Evolutionary conservation across 2,797 vertebrate genomes (phyloP).

Genomic region (Pseudocheirus occidentalis): DNA sequence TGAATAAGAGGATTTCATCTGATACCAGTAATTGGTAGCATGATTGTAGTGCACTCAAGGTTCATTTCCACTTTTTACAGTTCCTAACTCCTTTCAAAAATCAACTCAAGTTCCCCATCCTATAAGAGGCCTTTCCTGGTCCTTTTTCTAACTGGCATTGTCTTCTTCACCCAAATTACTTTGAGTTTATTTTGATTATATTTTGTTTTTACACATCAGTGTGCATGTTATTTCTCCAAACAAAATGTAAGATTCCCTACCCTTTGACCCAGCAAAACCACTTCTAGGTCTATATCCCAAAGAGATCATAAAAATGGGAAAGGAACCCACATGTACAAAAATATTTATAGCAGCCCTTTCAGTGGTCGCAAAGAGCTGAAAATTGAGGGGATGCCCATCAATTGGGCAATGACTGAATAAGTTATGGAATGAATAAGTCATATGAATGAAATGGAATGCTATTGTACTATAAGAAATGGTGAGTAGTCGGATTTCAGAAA

Average conservation of each 20-base stretch:
- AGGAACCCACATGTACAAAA: too few relatives aligned
- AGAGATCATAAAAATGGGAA: too few relatives aligned
- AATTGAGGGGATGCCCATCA: too few relatives aligned
- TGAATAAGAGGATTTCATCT: neutral
- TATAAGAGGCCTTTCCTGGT: neutral
- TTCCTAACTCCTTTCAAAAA: neutral
- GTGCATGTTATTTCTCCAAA: neutral
- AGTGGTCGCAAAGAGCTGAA: too few relatives aligned
- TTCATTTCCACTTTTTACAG: neutral
- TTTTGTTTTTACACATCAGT: neutral
- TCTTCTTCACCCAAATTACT: neutral
- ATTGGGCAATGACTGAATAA: too few relatives aligned
- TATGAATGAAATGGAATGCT: too few relatives aligned
- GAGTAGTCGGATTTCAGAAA: too few relatives aligned
- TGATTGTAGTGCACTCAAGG: neutral
- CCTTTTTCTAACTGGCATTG: neutral
- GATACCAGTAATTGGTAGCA: neutral
- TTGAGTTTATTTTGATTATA: neutral
- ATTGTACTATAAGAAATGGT: too few relatives aligned
- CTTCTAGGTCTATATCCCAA: too few relatives aligned
- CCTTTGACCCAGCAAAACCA: too few relatives aligned
- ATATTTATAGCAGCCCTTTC: too few relatives aligned
- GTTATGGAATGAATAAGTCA: too few relatives aligned
- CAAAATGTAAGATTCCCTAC: neutral
- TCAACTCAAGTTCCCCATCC: neutral